Percentiles rank a stretch among this genome's conserved stretches.
phyloP scores from a whole-genome alignment of 2,113 vertebrate genomes.

The Diglossa brunneiventris region DNA sequence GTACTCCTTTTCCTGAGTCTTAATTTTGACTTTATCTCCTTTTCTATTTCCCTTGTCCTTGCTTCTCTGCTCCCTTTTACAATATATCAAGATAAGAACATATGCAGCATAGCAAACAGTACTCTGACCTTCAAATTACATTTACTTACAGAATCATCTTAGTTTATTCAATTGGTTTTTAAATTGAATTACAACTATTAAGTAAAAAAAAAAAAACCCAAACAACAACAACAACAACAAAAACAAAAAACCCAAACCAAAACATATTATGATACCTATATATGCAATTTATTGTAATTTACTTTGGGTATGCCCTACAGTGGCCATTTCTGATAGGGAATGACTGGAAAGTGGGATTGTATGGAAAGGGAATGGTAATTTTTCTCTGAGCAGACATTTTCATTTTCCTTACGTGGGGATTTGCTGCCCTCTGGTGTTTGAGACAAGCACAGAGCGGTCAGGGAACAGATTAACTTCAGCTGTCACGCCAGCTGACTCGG shows the following conservation, averaged over 20 bases:
- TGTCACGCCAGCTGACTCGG: neutral
- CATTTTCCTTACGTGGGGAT: neutral
- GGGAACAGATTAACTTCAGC: neutral
- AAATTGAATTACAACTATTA: neutral
- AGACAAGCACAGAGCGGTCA: neutral
- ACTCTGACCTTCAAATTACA: neutral
- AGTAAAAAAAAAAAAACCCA: neutral
- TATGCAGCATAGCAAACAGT: neutral
- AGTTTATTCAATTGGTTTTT: neutral
- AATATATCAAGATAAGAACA: neutral
- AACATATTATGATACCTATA: neutral
- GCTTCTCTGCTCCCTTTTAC: neutral
- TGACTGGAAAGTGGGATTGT: neutral
- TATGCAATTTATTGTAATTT: neutral
- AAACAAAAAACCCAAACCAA: neutral
- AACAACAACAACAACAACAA: neutral
- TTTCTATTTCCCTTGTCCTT: neutral
- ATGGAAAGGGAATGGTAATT: neutral
- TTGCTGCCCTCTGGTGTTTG: constrained; percentile 66
- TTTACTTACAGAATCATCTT: neutral
- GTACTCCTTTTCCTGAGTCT: neutral
- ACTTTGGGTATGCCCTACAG: neutral
- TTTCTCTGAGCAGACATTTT: neutral
- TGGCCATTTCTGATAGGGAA: neutral
- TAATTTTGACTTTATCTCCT: neutral